A percentile compares a stretch with the other conserved stretches of the same genome.
phyloP scores from a whole-genome alignment of 2,888 invertebrate genomes.

The Phengaris arion region DNA sequence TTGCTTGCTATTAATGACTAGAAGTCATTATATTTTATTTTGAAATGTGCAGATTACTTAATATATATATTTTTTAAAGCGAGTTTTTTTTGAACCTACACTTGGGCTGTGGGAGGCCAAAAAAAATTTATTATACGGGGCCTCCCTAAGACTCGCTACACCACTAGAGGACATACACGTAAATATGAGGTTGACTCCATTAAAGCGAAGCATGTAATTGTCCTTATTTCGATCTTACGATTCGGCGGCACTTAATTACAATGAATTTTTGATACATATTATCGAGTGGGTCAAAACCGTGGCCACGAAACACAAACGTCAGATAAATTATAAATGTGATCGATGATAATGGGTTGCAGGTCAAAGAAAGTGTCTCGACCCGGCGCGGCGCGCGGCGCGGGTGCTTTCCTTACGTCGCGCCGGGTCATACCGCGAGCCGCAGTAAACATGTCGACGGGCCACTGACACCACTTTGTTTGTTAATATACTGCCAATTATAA shows the following conservation, averaged over 20 bases:
- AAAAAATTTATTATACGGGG: too few relatives aligned
- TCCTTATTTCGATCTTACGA: constrained; percentile 9
- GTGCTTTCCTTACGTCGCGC: constrained; percentile 73
- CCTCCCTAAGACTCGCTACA: too few relatives aligned
- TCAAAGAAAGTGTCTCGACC: constrained; percentile 76
- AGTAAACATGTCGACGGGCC: constrained; percentile 75
- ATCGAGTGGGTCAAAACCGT: constrained; percentile 30
- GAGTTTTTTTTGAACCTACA: too few relatives aligned
- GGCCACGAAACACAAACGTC: constrained; percentile 70
- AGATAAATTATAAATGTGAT: constrained; percentile 76
- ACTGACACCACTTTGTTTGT: constrained; percentile 72
- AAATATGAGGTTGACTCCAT: constrained; percentile 10
- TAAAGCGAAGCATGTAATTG: constrained; percentile 14
- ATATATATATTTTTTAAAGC: too few relatives aligned
- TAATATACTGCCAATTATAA: constrained; percentile 65
- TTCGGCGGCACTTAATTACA: constrained; percentile 14
- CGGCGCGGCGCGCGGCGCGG: constrained; percentile 28
- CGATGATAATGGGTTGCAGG: constrained; percentile 69
- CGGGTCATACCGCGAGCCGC: constrained; percentile 62
- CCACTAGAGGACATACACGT: background rate
- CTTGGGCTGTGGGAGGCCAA: too few relatives aligned
- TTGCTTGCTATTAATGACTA: too few relatives aligned
- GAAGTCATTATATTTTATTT: too few relatives aligned
- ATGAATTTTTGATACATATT: constrained; percentile 23
- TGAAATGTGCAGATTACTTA: too few relatives aligned